Conservation (phyloP, 2,113 vertebrate genomes). For the Acanthochromis polyacanthus region DNA sequence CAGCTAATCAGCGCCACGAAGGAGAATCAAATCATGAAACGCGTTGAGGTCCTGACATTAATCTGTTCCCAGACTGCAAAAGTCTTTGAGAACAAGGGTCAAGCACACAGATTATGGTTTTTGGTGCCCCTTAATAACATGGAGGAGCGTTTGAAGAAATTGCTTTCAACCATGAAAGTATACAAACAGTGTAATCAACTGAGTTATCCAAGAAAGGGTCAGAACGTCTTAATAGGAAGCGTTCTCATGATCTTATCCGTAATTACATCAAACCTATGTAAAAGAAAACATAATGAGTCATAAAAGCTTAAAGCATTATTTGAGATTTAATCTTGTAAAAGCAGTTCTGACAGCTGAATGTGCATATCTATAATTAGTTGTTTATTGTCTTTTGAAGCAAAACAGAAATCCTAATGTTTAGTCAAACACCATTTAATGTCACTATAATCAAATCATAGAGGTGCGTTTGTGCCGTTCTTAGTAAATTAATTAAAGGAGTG, state of each 20-base stretch:
- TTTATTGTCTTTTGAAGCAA: neutral
- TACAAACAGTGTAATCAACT: conserved; percentile 18
- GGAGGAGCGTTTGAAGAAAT: neutral
- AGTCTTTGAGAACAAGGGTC: neutral
- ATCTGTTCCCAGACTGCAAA: neutral
- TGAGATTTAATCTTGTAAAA: neutral
- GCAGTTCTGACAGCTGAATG: neutral
- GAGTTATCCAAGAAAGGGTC: conserved; percentile 3
- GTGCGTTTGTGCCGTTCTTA: neutral
- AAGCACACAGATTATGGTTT: neutral
- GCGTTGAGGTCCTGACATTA: conserved; percentile 10
- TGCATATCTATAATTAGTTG: neutral
- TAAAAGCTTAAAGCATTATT: too few species aligned
- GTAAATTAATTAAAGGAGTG: conserved; percentile 1
- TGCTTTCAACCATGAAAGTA: conserved; percentile 15
- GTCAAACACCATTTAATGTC: conserved; percentile 7
- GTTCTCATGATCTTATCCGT: conserved; percentile 18
- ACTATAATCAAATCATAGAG: neutral
- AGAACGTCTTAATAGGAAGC: neutral
- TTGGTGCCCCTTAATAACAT: neutral
- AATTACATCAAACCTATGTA: conserved; percentile 13
- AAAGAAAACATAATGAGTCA: neutral
- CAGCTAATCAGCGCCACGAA: neutral
- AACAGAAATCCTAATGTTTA: neutral
- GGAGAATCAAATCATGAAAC: neutral